phyloP scores from a whole-genome alignment of 2,797 vertebrate species.

The Xiphophorus birchmanni region DNA sequence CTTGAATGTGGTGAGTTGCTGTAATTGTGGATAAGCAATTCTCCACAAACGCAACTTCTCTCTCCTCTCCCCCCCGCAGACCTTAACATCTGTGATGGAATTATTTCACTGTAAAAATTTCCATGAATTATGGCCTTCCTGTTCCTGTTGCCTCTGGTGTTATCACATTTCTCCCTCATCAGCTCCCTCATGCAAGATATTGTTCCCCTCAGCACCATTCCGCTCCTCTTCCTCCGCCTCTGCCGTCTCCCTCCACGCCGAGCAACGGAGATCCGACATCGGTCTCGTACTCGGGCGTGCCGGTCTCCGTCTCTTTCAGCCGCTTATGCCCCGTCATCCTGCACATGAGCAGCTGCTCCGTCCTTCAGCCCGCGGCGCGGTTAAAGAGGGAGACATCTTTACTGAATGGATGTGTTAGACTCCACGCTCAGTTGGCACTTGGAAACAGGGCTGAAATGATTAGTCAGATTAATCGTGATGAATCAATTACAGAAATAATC shows the following conservation, averaged over 20 bases:
- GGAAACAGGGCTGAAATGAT: conserved; percentile 7
- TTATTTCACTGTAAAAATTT: conserved; percentile 56
- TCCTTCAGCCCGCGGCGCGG: conserved; percentile 54
- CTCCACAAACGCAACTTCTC: conserved; percentile 49
- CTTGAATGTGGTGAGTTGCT: conserved; percentile 49
- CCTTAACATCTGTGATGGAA: conserved; percentile 72
- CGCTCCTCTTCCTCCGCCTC: conserved; percentile 25
- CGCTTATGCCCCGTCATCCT: conserved; percentile 61
- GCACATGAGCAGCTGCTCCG: conserved; percentile 70
- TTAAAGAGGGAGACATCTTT: conserved; percentile 55
- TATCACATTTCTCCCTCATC: conserved; percentile 38
- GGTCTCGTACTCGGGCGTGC: conserved; percentile 33
- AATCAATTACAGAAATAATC: too few species aligned
- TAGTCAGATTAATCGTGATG: too few species aligned
- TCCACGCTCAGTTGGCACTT: conserved; percentile 45
- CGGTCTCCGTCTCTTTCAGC: conserved; percentile 44
- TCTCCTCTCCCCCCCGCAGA: conserved; percentile 45
- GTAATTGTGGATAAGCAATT: conserved; percentile 64
- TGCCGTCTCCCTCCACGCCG: conserved; percentile 22
- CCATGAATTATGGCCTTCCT: conserved; percentile 56
- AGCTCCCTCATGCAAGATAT: conserved; percentile 31
- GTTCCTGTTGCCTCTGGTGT: conserved; percentile 19
- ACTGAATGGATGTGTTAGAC: conserved; percentile 47
- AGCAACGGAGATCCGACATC: conserved; percentile 57
- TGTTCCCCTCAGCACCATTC: conserved; percentile 47